These are phyloP conservation scores for Andrena cerasifolii DNA, from an alignment of 1,140 invertebrate genomes.

Conservation along the genomic window DNA sequence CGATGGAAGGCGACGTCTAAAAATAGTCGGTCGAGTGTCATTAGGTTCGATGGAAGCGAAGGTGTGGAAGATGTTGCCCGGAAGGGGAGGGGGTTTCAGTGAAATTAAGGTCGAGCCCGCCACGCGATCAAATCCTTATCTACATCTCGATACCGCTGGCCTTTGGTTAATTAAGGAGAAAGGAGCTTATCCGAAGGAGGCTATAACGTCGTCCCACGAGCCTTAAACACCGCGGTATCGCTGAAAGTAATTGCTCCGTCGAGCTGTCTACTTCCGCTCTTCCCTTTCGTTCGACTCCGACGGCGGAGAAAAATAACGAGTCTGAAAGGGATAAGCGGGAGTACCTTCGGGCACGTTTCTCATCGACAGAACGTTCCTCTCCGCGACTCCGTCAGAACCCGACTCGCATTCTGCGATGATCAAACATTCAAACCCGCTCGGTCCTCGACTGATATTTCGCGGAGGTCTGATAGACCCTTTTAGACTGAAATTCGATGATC, in stretches of 20 bases:
- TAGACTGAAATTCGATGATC: too few relatives aligned
- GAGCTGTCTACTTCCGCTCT: too few relatives aligned
- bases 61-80: constrained; percentile 32
- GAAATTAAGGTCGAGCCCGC: constrained; percentile 64
- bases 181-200: constrained; percentile 63
- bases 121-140: constrained; percentile 71
- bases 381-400: too few relatives aligned
- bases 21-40: constrained; percentile 13
- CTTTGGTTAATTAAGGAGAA: constrained; percentile 72
- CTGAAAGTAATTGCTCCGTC: constrained; percentile 63
- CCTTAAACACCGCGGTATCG: constrained; percentile 61
- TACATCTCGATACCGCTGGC: constrained; percentile 67
- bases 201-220: constrained; percentile 56
- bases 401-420: too few relatives aligned
- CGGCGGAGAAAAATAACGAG: constrained; percentile 34
- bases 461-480: too few relatives aligned
- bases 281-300: constrained; percentile 42
- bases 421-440: too few relatives aligned
- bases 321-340: constrained; percentile 25
- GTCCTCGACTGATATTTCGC: too few relatives aligned
- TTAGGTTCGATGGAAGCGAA: constrained; percentile 36
- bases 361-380: background rate
- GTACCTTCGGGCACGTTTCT: background rate
- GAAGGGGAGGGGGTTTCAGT: constrained; percentile 54
- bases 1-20: background rate